These are phyloP conservation scores for Aplidium turbinatum DNA, from an alignment of 23 tunicate genomes.

Conservation along the genomic window DNA sequence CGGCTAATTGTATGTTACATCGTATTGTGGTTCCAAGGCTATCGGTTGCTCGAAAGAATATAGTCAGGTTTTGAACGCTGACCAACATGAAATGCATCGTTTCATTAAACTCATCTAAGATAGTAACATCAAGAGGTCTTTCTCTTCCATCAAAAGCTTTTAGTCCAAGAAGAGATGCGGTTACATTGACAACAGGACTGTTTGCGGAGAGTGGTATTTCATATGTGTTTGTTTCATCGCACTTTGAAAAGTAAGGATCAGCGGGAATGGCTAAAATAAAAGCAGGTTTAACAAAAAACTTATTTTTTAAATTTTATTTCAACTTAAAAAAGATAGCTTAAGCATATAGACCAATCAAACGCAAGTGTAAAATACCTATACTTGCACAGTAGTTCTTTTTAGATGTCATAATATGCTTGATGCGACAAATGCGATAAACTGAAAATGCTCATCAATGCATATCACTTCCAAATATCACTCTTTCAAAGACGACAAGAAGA, in stretches of 20 bases:
- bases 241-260: conserved; percentile 27
- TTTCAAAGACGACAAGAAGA: too few relatives aligned
- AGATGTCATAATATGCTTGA: too few relatives aligned
- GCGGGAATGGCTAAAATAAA: conserved; percentile 28
- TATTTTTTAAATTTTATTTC: too few relatives aligned
- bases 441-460: background rate
- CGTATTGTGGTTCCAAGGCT: conserved; percentile 10
- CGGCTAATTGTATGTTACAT: conserved; percentile 30
- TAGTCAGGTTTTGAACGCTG: conserved; percentile 4
- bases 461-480: too few relatives aligned
- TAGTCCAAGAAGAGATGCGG: conserved; percentile 39
- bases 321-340: too few relatives aligned
- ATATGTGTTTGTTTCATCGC: conserved; percentile 22
- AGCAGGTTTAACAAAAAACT: background rate
- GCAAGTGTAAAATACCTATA: too few relatives aligned
- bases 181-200: conserved; percentile 4
- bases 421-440: background rate
- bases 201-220: conserved; percentile 11
- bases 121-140: conserved; percentile 28
- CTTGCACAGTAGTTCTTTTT: too few relatives aligned
- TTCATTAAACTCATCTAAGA: conserved; percentile 3
- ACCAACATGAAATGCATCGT: conserved; percentile 9
- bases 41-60: conserved; percentile 47
- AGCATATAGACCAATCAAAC: too few relatives aligned
- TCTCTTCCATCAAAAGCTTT: conserved; percentile 46